Evolutionary conservation across 2,113 vertebrate species (phyloP), one percentile per base, ranked within the genome.

Genomic region (Nyctereutes procyonoides): DNA sequence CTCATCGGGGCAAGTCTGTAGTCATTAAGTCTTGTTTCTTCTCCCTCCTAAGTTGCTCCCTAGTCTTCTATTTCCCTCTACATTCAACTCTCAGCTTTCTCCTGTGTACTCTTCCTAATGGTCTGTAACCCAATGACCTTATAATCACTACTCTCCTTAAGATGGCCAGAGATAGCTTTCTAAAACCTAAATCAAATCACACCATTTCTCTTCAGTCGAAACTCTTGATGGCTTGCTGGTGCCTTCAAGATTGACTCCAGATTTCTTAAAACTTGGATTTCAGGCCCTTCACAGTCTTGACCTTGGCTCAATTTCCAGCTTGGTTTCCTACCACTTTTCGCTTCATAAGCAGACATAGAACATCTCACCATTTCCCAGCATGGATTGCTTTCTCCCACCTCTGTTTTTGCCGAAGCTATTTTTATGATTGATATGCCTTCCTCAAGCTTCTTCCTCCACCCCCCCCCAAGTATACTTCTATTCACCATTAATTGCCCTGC

Each of bases 141-240:
- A 24, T 14, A 76, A 77, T 92, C 16, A 76, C 38, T 53, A 32
- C 12, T 79, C 48, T 95, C 62, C 35, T 26, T 92, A 88, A 93
- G 32, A 74, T 55, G 24, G 19, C 65, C 62, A 67, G 84, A 95
- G 92, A 95, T 51, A 22, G 13, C 73, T 74, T 96, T 92, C 43
- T 95, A 28, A 90, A 97, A 82, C 56, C 60, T 89, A 63, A 86
- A 69, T 94, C 53, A 88, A 88, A 88, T 89, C 76, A 90, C 30
- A 76, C 26, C 2, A 26, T 48, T 93, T 93, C 71, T 87, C 60
- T 94, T 86, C 63, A 87, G 16, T 96, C 69, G 93, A 22, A 90
- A 93, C 5, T 86, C 79, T 85, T 92, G 35, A 69, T 91, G 20
- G 58, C 83, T 96, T 48, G 22, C 20, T 92, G 58, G 24, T 90